phyloP scores from a whole-genome alignment of 2,797 vertebrate genomes.

The Dromococcyx pavoninus region DNA sequence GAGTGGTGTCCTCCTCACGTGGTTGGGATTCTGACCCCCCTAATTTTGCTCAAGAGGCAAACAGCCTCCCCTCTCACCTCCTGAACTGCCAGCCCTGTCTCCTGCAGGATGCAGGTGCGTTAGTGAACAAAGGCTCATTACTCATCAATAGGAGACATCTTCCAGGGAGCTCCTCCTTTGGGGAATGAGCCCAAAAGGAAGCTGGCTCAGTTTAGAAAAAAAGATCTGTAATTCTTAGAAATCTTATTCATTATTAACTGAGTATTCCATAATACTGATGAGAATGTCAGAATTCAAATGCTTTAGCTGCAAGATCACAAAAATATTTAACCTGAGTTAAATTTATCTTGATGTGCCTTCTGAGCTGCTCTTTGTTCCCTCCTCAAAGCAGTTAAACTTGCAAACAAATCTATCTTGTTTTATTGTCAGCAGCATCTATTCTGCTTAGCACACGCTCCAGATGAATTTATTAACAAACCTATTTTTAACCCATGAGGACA shows the following conservation, averaged over 20 bases:
- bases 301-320: constrained; percentile 9
- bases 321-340: constrained; percentile 44
- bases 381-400: neutral
- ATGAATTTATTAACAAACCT: constrained; percentile 10
- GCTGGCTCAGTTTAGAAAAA: neutral
- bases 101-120: neutral
- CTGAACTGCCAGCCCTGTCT: neutral
- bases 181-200: constrained; percentile 7
- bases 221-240: neutral
- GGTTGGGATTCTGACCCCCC: neutral
- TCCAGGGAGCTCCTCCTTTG: neutral
- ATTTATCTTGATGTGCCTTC: constrained; percentile 11
- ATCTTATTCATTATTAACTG: constrained; percentile 26
- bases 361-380: constrained; percentile 1
- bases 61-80: neutral
- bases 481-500: neutral
- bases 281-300: constrained; percentile 22
- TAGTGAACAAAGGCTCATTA: neutral
- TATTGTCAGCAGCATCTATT: constrained; percentile 1
- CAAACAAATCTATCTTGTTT: constrained; percentile 15
- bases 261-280: constrained; percentile 2
- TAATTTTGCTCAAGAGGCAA: neutral
- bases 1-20: neutral
- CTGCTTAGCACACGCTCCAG: neutral
- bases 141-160: neutral